Evolutionary conservation across 1,140 invertebrate species (phyloP), one percentile per base, ranked within the genome.

Genomic region (Aphelinus atriplicis): DNA sequence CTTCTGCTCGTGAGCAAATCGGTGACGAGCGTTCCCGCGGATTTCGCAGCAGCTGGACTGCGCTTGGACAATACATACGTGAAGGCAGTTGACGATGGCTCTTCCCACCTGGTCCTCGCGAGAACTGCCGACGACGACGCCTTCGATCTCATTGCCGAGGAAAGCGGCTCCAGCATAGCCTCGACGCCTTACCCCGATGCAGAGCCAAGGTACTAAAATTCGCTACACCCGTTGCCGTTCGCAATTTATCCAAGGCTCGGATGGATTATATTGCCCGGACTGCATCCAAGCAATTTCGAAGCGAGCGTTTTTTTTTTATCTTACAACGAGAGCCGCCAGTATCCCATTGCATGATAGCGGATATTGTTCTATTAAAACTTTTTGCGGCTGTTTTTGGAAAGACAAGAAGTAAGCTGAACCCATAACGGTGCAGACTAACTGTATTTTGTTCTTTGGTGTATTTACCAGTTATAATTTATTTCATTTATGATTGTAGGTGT

Each of bases 111-210:
- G 50, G 75, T 82, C 7, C n/a, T 78, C 47, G 81, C 76, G 48
- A 81, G 82, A 62, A 81, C 80, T 46, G 74, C 81, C 7, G 75
- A 80, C 64, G 74, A 82, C 45, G 80, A 77, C 64, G 80, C 83
- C 64, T 69, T 83, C 68, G 85, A 87, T 81, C 82, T 86, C 10
- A 66, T 80, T 1, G 82, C 81, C 7, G 85, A 86, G 69, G 84
- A 85, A 79, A 86, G 83, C 78, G 80, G 53, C 2, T 58, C 67
- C n/a, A 73, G 55, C 57, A 51, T 58, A 1, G 60, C 70, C 1
- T 72, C 73, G 10, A 77, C 70, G 3, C 58, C 71, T 7, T 76
- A 76, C 60, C 75, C 75, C 2, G 77, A 78, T 55, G 55, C 67
- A 6, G 69, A 75, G 10, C 65, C 76, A n/a, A 77, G 76, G 67